Evolutionary conservation across 2,113 vertebrate species (phyloP), one percentile per base, ranked within the genome.

Genomic region (Oplegnathus fasciatus): DNA sequence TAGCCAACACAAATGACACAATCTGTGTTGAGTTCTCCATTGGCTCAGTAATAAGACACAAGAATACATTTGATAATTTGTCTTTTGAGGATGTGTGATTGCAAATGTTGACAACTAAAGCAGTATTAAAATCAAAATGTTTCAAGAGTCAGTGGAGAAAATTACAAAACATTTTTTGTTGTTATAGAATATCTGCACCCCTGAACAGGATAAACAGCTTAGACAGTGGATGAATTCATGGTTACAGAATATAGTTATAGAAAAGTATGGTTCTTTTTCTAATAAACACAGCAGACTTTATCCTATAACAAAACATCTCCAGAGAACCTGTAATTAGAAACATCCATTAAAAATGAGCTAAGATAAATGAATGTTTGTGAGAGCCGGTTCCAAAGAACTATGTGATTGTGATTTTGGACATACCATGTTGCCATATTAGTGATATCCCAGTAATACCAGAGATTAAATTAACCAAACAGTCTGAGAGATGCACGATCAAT

Each of bases 1-100:
- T 86, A 44, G 83, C 46, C 22, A 93, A 52, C 58, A 92, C 69
- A 68, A 93, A 85, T 1, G 32, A 72, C 4, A 2, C 1, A 9
- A 55, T 22, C 22, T 82, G 37, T 37, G 83, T 74, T 32, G 50
- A 74, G 48, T 79, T 79, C 6, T 50, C 42, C 76, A 74, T 82
- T 1, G 5, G 1, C 3, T 5, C 20, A 26, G 14, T 37, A 22
- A 26, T 46, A 11, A 24, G 2, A 17, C 24, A 54, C 15, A 30
- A 40, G 11, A 32, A 75, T 42, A 10, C 3, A 54, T 42, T 42
- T 9, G 40, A 4, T 28, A 2, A 44, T 44, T 28, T 60, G 24
- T 26, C n/a, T 73, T 57, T 60, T 44, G 6, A 60, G n/a, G 13
- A 26, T 10, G 13, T 57, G 32, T n/a, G 26, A 18, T n/a, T 22